A percentile compares a stretch with the other conserved stretches of the same genome.
phyloP scores from a whole-genome alignment of 1,140 invertebrate genomes.

The Melipona quadrifasciata region DNA sequence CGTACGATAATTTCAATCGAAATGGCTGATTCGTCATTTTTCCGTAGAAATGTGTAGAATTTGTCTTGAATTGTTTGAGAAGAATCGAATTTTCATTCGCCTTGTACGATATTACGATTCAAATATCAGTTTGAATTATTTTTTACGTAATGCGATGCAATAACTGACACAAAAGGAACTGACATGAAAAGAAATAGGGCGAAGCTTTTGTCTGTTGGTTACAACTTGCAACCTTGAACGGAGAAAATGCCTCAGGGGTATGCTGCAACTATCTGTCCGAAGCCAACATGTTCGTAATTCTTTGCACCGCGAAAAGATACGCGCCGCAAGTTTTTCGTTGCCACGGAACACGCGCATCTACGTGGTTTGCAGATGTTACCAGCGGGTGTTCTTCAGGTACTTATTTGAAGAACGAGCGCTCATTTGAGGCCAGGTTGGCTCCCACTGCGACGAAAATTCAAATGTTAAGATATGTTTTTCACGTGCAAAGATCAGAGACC shows the following conservation, averaged over 20 bases:
- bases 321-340: slow-evolving; percentile 47
- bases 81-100: neutral
- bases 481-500: slow-evolving; percentile 50
- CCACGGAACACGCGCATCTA: slow-evolving; percentile 41
- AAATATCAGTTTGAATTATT: neutral
- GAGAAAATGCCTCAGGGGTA: slow-evolving; percentile 29
- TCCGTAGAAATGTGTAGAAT: neutral
- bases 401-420: slow-evolving; percentile 59
- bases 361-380: slow-evolving; percentile 53
- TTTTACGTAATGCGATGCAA: too few species aligned
- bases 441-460: slow-evolving; percentile 60
- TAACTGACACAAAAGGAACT: too few species aligned
- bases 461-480: slow-evolving; percentile 48
- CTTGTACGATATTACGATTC: neutral
- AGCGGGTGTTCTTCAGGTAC: slow-evolving; percentile 54
- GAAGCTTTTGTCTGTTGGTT: neutral
- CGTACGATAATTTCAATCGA: too few species aligned
- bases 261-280: slow-evolving; percentile 41
- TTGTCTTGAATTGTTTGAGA: neutral
- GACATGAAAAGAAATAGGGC: too few species aligned
- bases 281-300: slow-evolving; percentile 46
- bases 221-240: neutral
- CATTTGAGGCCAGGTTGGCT: slow-evolving; percentile 47
- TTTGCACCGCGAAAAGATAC: slow-evolving; percentile 41
- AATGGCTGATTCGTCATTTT: too few species aligned